Evolutionary conservation across 1,140 invertebrate species (phyloP), one percentile per base, ranked within the genome.

Genomic region (Meloidogyne chitwoodi): DNA sequence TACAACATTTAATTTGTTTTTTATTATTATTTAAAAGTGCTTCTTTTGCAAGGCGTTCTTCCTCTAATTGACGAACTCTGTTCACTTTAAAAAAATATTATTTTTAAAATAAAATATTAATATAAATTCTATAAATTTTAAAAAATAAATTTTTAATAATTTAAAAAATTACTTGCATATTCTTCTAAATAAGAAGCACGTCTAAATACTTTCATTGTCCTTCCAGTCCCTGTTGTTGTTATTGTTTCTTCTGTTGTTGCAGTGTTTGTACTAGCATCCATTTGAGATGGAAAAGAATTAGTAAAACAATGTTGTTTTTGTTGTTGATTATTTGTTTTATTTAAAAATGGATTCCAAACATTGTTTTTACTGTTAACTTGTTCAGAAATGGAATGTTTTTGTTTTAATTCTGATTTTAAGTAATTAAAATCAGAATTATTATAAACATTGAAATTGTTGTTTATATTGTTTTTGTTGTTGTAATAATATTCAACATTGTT

Each of bases 181-280:
- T 73, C 70, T 14, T 73, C 71, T 26, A 73, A 64, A 61, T 63
- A 63, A 61, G 38, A 56, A n/a, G 71, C 71, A 2, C 71, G n/a
- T 24, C 71, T 24, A 64, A 19, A 73, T 16, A 73, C 71, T 61
- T 63, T 34, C 71, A 73, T 73, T 64, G 38, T 41, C 24, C 71
- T 56, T 14, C 56, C 71, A 24, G 71, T 73, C 26, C 56, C 71
- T 22, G 44, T 61, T 26, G 44, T 70, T 31, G 34, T 44, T 29
- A 26, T 26, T 38, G 71, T 73, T 27, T 56, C 63, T 61, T 72
- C 70, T 61, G 71, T 73, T 61, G 71, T 73, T 63, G 61, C 29
- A 16, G 71, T 73, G 29, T 73, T 73, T 63, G 71, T 73, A 10
- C 71, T 73, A 34, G 71, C 71, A 34, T 73, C 56, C 71, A 73